Evolutionary conservation across 1,140 invertebrate genomes (phyloP), one percentile per base, ranked within the genome.

Genomic region (Battus philenor): DNA sequence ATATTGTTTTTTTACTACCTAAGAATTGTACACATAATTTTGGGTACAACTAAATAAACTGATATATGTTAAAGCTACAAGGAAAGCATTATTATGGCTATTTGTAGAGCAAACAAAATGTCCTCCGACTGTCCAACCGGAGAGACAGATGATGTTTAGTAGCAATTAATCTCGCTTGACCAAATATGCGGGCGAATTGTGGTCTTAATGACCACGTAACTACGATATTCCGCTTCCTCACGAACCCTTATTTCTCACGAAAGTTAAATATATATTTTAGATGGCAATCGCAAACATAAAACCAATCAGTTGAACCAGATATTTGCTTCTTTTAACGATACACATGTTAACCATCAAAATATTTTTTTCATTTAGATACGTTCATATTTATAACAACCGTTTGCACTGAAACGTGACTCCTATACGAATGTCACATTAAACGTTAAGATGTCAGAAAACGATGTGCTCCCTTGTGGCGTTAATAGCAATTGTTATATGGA

Each of bases 121-220:
- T 68, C 63, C 60, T 59, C 59, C 50, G n/a, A n/a, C n/a, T n/a
- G n/a, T n/a, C n/a, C n/a, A n/a, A n/a, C n/a, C n/a, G 55, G 64
- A 68, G 61, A 71, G 71, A 76, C 67, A 71, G 65, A 73, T 75
- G 73, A 71, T 74, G 68, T 68, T 53, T 60, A 62, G 59, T 52
- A 57, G 61, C 65, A 75, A 80, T 80, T 75, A 75, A 80, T 80
- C 71, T 75, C 65, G 65, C 70, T 75, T 71, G 71, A 71, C 73
- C 68, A 73, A 76, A 74, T 70, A 73, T 72, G 61, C 70, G 68
- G 63, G 61, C 52, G 63, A 60, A 63, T 68, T 72, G 70, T 53
- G 70, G 59, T 44, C 60, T 50, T 66, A 71, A 68, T 71, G 66
- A 57, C 59, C 51, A 33, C 51, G 59, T 52, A 55, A 56, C 50